Evolutionary conservation across 2,888 invertebrate genomes (phyloP), one percentile per base, ranked within the genome.

Genomic region (Caprella mutica): DNA sequence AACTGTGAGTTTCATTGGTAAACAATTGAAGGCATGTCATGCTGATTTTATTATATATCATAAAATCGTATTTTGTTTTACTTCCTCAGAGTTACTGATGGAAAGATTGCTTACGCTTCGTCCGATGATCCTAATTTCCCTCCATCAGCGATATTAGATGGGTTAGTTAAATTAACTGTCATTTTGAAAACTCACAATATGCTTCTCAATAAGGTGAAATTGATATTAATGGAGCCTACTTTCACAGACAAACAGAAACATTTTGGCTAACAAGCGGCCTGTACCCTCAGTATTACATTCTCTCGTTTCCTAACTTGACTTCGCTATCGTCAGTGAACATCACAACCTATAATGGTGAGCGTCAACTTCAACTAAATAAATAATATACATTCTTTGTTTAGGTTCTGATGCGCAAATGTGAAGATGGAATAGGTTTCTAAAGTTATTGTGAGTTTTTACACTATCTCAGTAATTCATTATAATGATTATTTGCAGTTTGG

Each of bases 111-210:
- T 5, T 62, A 62, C 46, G 61, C 65, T 12, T 54, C 61, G 9
- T 59, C 59, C 42, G 52, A 59, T 21, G 65, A 65, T 30, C 61
- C 65, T 9, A 23, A 30, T 46, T 65, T 56, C 52, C 65, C 65
- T 4, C 65, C 65, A 9, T 27, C 57, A 2, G 61, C 61, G 19
- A 55, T 65, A 23, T 43, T 65, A 6, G 65, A 65, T 40, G 65
- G 65, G 65, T 61, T 5, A 53, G 64, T 58, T 21, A 12, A 26
- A 14, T 21, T 12, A 35, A 35, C 9, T 35, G 35, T 35, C 9
- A 12, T 35, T 35, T 35, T 35, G 35, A 12, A 35, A 35, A 9
- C 35, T 35, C 9, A 12, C 14, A 35, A 35, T 35, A 12, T 35
- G 14, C 35, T 35, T 35, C 35, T 12, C 14, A 12, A 35, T 35